Conservation (phyloP, 1,140 invertebrate species). For the Drosophila kikkawai region DNA sequence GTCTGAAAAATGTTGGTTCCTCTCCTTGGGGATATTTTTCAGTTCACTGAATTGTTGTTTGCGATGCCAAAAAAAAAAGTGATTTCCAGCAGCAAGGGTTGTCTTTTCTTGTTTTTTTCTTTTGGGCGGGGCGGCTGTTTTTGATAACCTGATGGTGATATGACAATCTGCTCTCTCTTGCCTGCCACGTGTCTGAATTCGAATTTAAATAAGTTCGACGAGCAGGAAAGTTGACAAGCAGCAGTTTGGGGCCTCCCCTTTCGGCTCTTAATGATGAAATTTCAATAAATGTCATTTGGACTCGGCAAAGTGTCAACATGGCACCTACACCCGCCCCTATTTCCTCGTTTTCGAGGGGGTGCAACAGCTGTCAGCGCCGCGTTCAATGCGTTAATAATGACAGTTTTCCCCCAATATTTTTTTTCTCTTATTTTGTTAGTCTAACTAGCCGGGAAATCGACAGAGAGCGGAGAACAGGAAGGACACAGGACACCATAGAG, state of each 20-base stretch:
- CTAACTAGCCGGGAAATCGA: slow-evolving; percentile 67
- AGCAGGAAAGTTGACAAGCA: slow-evolving; percentile 70
- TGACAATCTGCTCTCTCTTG: slow-evolving; percentile 33
- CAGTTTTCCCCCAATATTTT: slow-evolving; percentile 67
- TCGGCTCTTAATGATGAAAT: slow-evolving; percentile 74
- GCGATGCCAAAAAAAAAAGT: slow-evolving; percentile 67
- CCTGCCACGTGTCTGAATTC: slow-evolving; percentile 63
- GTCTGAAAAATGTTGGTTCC: slow-evolving; percentile 21
- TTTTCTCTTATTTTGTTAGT: slow-evolving; percentile 19
- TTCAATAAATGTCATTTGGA: slow-evolving; percentile 83
- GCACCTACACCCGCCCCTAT: slow-evolving; percentile 54
- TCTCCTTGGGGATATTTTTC: slow-evolving; percentile 79
- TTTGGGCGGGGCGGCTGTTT: slow-evolving; percentile 27
- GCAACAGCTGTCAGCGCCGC: slow-evolving; percentile 67
- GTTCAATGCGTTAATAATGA: slow-evolving; percentile 82
- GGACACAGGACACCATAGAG: slow-evolving; percentile 19
- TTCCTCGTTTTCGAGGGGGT: slow-evolving; percentile 3
- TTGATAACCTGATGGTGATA: slow-evolving; percentile 46
- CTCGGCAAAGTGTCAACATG: slow-evolving; percentile 76
- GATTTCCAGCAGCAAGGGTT: slow-evolving; percentile 73
- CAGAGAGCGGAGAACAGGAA: slow-evolving; percentile 17
- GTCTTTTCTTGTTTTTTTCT: slow-evolving; percentile 42
- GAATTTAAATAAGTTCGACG: slow-evolving; percentile 77
- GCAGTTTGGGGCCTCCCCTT: slow-evolving; percentile 23
- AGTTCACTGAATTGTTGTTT: slow-evolving; percentile 76